Percentiles rank a stretch among this genome's conserved stretches.
These are phyloP conservation scores for Sciurus vulgaris DNA, from an alignment of 2,797 vertebrate genomes.

Conservation along the genomic window DNA sequence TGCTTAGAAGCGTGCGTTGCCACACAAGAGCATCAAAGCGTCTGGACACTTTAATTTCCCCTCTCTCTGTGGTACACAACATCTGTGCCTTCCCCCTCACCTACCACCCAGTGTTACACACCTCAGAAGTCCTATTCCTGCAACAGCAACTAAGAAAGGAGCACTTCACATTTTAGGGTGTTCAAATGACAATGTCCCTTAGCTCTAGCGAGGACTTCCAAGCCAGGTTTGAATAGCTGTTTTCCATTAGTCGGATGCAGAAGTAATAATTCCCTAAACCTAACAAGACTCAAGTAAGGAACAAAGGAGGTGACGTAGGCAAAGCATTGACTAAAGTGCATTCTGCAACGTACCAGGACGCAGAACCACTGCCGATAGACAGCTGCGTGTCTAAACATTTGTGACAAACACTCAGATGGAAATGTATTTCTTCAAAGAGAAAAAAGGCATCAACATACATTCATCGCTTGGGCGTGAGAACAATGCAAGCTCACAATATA, in stretches of 20 bases:
- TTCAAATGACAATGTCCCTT: slow-evolving; percentile 61
- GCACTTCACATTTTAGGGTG: neutral
- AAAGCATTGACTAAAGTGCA: slow-evolving; percentile 85
- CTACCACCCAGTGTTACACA: neutral
- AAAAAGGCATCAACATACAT: slow-evolving; percentile 87
- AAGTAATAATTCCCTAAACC: slow-evolving; percentile 77
- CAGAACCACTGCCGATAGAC: slow-evolving; percentile 88
- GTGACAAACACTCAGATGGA: slow-evolving; percentile 88
- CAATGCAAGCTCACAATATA: slow-evolving; percentile 88
- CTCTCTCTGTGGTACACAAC: neutral
- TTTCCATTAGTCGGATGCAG: slow-evolving; percentile 72
- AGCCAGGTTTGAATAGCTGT: slow-evolving; percentile 41
- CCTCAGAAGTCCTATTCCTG: neutral
- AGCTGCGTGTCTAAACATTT: slow-evolving; percentile 89
- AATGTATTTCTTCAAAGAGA: slow-evolving; percentile 84
- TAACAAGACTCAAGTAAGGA: slow-evolving; percentile 79
- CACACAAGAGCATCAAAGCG: neutral
- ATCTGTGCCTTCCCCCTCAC: neutral
- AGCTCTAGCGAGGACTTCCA: slow-evolving; percentile 50
- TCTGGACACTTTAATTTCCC: neutral
- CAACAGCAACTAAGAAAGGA: neutral
- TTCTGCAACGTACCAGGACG: slow-evolving; percentile 85
- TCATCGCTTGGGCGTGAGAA: slow-evolving; percentile 87
- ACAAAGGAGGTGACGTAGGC: slow-evolving; percentile 86
- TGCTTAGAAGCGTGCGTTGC: neutral